These are phyloP conservation scores for Littorina saxatilis DNA, from an alignment of 1,140 invertebrate species.

Conservation along the genomic window DNA sequence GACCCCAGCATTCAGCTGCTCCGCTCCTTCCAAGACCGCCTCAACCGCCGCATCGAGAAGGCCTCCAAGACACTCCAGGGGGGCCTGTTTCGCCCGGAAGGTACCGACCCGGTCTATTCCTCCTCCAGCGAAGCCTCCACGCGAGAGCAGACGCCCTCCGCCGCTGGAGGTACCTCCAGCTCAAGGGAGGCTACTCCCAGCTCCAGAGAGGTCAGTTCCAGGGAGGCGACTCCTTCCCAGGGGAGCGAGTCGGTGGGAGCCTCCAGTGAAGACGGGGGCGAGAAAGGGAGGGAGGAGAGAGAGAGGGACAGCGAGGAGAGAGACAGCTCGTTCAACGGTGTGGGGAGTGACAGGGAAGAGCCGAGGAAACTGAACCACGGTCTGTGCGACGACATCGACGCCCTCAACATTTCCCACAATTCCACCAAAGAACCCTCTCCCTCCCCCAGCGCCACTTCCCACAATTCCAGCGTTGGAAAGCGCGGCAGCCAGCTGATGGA, in stretches of 20 bases:
- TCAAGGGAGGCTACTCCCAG: constrained; percentile 4
- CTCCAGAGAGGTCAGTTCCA: too few species aligned
- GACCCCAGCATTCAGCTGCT: constrained; percentile 38
- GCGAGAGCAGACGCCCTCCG: constrained; percentile 4
- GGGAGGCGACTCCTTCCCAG: constrained; percentile 20
- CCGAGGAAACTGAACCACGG: too few species aligned
- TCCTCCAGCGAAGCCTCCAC: constrained; percentile 27
- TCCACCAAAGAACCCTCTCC: too few species aligned
- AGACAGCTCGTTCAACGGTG: too few species aligned
- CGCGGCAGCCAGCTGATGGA: too few species aligned
- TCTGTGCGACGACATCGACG: too few species aligned
- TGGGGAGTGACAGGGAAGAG: too few species aligned
- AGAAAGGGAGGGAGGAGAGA: background rate
- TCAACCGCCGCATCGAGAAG: constrained; percentile 32
- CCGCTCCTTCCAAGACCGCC: constrained; percentile 31
- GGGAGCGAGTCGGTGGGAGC: constrained; percentile 5
- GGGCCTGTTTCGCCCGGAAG: constrained; percentile 29
- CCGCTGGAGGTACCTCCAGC: background rate
- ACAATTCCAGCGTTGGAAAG: too few species aligned
- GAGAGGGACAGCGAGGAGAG: too few species aligned
- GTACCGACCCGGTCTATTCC: background rate
- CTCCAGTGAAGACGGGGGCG: background rate
- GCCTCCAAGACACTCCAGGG: constrained; percentile 31
- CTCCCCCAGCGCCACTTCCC: too few species aligned
- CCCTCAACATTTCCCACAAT: too few species aligned